phyloP scores from a whole-genome alignment of 2,888 invertebrate genomes.

The Liposcelis brunnea region DNA sequence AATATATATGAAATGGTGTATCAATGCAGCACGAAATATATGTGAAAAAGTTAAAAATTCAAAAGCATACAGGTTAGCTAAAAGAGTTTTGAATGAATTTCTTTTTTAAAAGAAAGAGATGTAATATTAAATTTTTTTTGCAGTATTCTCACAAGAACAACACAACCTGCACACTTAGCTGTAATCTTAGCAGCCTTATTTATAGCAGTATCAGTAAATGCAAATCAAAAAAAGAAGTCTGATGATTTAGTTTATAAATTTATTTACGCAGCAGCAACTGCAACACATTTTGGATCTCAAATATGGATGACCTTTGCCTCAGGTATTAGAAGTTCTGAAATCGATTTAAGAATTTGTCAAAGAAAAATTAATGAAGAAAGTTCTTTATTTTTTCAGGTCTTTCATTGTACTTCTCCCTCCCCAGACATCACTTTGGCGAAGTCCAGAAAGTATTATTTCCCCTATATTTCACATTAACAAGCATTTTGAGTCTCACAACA shows the following conservation, averaged over 20 bases:
- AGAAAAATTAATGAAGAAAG: no score
- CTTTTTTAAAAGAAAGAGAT: no score
- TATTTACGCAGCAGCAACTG: constrained; percentile 58
- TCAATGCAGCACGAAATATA: neutral
- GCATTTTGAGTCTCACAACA: constrained; percentile 52
- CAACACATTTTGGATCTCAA: constrained; percentile 70
- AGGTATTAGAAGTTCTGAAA: no score
- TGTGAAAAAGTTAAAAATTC: neutral
- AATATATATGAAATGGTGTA: neutral
- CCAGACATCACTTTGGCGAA: constrained; percentile 71
- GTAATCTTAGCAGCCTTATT: constrained; percentile 42
- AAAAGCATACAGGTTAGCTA: neutral
- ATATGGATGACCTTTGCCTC: constrained; percentile 89
- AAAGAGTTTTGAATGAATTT: no score
- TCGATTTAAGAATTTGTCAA: no score
- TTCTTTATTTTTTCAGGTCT: constrained; percentile 64
- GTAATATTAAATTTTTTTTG: constrained; percentile 24
- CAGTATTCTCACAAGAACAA: constrained; percentile 53
- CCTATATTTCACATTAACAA: constrained; percentile 66
- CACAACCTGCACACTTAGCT: constrained; percentile 65
- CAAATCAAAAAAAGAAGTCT: constrained; percentile 11
- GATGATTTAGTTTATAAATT: constrained; percentile 23
- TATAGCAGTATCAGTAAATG: constrained; percentile 29
- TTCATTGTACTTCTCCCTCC: constrained; percentile 67
- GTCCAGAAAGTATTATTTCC: constrained; percentile 78